Percentiles rank a stretch among this genome's conserved stretches.
phyloP scores from a whole-genome alignment of 2,797 vertebrate species.

The Acrossocheilus wenchowensis region DNA sequence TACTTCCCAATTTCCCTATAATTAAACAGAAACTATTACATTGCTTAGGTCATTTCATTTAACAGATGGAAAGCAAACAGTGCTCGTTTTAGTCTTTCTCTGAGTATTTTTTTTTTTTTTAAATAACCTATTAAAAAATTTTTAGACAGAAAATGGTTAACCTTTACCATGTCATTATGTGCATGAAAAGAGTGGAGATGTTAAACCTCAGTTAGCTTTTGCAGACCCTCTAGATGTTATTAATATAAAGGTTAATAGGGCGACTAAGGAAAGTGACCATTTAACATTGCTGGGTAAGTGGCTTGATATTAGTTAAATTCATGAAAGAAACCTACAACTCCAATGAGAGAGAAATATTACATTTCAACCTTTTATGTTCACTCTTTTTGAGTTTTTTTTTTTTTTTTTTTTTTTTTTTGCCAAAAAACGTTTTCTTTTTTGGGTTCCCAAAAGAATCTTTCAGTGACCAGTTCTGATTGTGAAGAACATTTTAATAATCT shows the following conservation, averaged over 20 bases:
- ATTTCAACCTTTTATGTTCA: background rate
- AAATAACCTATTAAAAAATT: background rate
- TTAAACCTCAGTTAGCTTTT: background rate
- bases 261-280: background rate
- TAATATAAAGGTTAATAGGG: background rate
- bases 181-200: background rate
- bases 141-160: background rate
- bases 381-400: too few species aligned
- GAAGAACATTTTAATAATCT: background rate
- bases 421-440: too few species aligned
- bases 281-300: background rate
- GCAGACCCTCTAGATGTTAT: background rate
- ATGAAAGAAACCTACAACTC: background rate
- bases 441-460: background rate
- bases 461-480: background rate
- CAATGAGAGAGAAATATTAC: background rate
- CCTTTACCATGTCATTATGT: background rate
- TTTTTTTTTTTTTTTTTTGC: too few species aligned
- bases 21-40: conserved; percentile 47
- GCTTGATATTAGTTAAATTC: background rate
- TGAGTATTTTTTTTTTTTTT: background rate
- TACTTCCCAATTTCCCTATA: conserved; percentile 26
- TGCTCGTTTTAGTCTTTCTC: background rate
- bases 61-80: background rate
- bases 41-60: conserved; percentile 26